phyloP scores from a whole-genome alignment of 2,797 vertebrate species.

The Sebastes paucispinis region DNA sequence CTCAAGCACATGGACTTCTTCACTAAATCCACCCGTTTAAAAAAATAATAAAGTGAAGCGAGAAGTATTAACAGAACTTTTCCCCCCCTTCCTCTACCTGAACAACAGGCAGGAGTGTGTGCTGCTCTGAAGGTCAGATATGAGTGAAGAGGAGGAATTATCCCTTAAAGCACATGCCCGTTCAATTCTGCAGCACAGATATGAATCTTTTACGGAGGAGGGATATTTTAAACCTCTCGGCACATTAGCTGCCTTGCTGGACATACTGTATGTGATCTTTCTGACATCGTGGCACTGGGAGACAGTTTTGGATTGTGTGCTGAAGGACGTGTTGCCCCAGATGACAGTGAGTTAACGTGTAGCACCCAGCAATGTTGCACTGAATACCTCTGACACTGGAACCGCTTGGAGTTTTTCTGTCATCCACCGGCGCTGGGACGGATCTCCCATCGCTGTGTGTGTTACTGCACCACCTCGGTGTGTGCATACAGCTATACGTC shows the following conservation, averaged over 20 bases:
- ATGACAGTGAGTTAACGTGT: constrained; percentile 39
- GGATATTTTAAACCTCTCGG: constrained; percentile 17
- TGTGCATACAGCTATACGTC: background rate
- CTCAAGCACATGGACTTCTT: constrained; percentile 77
- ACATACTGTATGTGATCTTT: constrained; percentile 20
- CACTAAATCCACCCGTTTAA: constrained; percentile 37
- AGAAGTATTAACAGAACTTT: constrained; percentile 41
- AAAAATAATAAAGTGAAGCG: constrained; percentile 3
- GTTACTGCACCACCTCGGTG: constrained; percentile 15
- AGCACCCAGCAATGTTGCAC: constrained; percentile 37
- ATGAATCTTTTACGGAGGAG: constrained; percentile 29
- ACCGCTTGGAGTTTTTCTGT: constrained; percentile 45
- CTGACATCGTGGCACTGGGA: constrained; percentile 9
- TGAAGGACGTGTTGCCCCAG: constrained; percentile 19
- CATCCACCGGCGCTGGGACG: constrained; percentile 13
- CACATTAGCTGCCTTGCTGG: constrained; percentile 34
- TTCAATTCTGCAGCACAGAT: constrained; percentile 57
- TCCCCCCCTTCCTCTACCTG: constrained; percentile 11
- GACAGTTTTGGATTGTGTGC: constrained; percentile 24
- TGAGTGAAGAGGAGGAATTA: constrained; percentile 28
- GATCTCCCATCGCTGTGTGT: background rate
- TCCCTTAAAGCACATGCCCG: constrained; percentile 52
- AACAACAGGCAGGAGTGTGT: constrained; percentile 2
- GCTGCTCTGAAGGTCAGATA: constrained; percentile 13
- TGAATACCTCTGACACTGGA: constrained; percentile 51